Percentiles rank a stretch among this genome's conserved stretches.
phyloP scores from a whole-genome alignment of 2,113 vertebrate species.

The Ifrita kowaldi region DNA sequence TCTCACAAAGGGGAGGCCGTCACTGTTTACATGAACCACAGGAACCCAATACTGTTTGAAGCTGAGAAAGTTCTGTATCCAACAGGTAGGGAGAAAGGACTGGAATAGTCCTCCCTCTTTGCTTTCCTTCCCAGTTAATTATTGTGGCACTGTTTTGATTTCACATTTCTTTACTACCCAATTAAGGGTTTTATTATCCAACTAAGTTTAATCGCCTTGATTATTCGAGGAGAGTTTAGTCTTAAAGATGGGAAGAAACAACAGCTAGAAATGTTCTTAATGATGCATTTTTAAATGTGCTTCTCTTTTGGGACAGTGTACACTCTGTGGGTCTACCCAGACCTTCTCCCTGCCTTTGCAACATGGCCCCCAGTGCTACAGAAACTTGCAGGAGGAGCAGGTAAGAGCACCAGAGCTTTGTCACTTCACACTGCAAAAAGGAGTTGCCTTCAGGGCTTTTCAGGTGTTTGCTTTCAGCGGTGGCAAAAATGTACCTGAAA shows the following conservation, averaged over 20 bases:
- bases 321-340: conserved; percentile 83
- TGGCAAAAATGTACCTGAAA: not conserved
- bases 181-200: not conserved
- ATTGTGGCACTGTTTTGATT: not conserved
- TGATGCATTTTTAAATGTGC: not conserved
- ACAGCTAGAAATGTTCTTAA: not conserved
- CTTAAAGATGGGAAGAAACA: not conserved
- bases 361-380: conserved; percentile 91
- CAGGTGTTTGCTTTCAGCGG: not conserved
- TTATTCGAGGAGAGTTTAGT: not conserved
- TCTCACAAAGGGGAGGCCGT: conserved; percentile 86
- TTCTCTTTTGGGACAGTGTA: conserved; percentile 81
- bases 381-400: conserved; percentile 90
- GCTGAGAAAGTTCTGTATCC: conserved; percentile 86
- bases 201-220: not conserved
- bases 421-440: not conserved
- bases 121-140: not conserved
- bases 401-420: conserved; percentile 66
- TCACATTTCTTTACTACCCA: not conserved
- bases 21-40: conserved; percentile 82
- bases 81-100: conserved; percentile 78
- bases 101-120: not conserved
- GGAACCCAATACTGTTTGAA: conserved; percentile 91
- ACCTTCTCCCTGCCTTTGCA: conserved; percentile 82
- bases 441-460: not conserved